phyloP scores from a whole-genome alignment of 1,140 invertebrate species.

The Monomorium pharaonis region DNA sequence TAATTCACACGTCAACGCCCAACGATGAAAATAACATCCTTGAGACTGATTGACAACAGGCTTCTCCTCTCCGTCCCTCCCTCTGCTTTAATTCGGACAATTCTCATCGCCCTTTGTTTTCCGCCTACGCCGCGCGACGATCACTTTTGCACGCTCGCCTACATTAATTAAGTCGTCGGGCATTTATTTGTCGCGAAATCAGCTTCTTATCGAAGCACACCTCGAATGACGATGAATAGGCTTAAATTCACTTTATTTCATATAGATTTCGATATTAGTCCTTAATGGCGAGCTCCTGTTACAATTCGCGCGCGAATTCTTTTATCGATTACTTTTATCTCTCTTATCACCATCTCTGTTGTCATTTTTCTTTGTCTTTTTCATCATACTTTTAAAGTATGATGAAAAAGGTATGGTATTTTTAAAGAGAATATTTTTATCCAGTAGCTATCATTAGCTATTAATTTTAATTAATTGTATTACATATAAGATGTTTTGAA shows the following conservation, averaged over 20 bases:
- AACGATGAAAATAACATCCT: slow-evolving; percentile 29
- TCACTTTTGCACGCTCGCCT: slow-evolving; percentile 17
- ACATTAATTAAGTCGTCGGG: slow-evolving; percentile 27
- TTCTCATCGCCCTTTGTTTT: slow-evolving; percentile 62
- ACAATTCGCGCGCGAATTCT: not conserved
- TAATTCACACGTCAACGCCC: slow-evolving; percentile 11
- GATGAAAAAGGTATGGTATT: not conserved
- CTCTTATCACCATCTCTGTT: not conserved
- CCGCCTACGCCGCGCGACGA: slow-evolving; percentile 46
- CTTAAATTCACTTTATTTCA: not conserved
- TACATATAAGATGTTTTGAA: not conserved
- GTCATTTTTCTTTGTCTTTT: not conserved
- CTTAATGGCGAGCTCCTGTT: not conserved
- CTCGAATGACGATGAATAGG: not conserved
- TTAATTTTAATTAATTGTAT: slow-evolving; percentile 7
- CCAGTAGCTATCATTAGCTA: not conserved
- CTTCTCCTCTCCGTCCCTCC: no score
- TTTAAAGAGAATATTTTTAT: not conserved
- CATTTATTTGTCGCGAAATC: slow-evolving; percentile 24
- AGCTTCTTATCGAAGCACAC: not conserved
- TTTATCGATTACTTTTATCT: no score
- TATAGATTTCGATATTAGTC: not conserved
- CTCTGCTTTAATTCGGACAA: slow-evolving; percentile 63
- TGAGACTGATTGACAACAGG: slow-evolving; percentile 27
- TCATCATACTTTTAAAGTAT: not conserved